phyloP scores from a whole-genome alignment of 2,888 invertebrate species.

The Aethes cnicana region DNA sequence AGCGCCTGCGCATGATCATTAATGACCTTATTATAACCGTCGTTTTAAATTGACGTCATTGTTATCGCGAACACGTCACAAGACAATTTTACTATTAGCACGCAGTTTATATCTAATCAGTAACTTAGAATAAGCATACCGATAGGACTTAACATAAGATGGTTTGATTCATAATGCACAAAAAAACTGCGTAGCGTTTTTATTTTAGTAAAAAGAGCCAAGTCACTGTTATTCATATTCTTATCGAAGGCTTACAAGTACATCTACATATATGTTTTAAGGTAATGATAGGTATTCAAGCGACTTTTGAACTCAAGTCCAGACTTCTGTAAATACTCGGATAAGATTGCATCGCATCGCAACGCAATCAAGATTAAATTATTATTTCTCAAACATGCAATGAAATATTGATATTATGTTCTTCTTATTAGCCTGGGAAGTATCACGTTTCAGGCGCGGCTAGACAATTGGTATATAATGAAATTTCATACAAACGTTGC shows the following conservation, averaged over 20 bases:
- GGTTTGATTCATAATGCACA: slow-evolving; percentile 15
- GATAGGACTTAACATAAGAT: neutral
- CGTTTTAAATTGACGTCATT: slow-evolving; percentile 51
- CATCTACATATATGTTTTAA: neutral
- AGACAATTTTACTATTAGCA: slow-evolving; percentile 27
- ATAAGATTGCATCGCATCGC: slow-evolving; percentile 5
- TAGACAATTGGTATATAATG: no score
- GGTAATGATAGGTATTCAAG: no score
- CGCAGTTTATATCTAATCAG: slow-evolving; percentile 20
- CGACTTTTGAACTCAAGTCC: neutral
- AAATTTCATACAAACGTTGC: no score
- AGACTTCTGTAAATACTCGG: slow-evolving; percentile 6
- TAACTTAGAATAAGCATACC: slow-evolving; percentile 5
- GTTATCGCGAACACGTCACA: slow-evolving; percentile 39
- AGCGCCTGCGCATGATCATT: slow-evolving; percentile 16
- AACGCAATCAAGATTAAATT: no score
- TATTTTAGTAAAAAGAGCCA: slow-evolving; percentile 3
- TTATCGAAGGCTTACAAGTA: slow-evolving; percentile 15
- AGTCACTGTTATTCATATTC: slow-evolving; percentile 11
- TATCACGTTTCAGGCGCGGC: no score
- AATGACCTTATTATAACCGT: slow-evolving; percentile 27
- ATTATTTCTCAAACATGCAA: no score
- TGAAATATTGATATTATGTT: no score
- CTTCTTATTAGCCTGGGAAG: no score
- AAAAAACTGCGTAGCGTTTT: slow-evolving; percentile 15